Percentiles rank a stretch among this genome's conserved stretches.
phyloP scores from a whole-genome alignment of 2,888 invertebrate genomes.

The Cloeon dipterum region DNA sequence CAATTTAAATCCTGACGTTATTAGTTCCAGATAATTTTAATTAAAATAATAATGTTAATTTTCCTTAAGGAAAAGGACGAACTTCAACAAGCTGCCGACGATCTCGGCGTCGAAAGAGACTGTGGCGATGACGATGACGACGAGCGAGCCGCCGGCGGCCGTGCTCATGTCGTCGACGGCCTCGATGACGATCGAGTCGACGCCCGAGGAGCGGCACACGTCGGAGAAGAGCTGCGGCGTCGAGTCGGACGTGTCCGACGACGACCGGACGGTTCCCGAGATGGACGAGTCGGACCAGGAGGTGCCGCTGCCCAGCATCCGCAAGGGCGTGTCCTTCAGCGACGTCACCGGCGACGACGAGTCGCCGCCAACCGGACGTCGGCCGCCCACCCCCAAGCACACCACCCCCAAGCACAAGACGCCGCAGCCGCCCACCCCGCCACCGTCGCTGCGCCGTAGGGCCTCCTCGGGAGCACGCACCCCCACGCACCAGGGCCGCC shows the following conservation, averaged over 20 bases:
- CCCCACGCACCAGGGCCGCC: not conserved
- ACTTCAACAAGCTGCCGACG: constrained; percentile 14
- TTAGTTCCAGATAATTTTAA: no score
- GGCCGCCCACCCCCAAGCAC: not conserved
- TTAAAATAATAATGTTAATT: no score
- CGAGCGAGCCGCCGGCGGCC: constrained; percentile 9
- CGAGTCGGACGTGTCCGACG: constrained; percentile 9
- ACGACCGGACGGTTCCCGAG: constrained; percentile 5
- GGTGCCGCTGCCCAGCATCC: constrained; percentile 11
- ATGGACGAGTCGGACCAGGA: not conserved
- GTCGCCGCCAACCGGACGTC: constrained; percentile 1
- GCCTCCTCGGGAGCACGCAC: constrained; percentile 16
- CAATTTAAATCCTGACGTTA: no score
- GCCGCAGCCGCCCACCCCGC: constrained; percentile 8
- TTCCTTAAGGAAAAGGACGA: constrained; percentile 15
- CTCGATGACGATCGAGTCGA: constrained; percentile 10
- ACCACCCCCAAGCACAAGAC: constrained; percentile 5
- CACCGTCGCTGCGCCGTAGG: constrained; percentile 12
- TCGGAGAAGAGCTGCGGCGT: constrained; percentile 12
- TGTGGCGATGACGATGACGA: constrained; percentile 6
- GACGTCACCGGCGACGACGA: constrained; percentile 7
- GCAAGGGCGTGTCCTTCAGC: constrained; percentile 9
- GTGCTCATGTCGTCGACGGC: constrained; percentile 10
- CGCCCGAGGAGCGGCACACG: constrained; percentile 11
- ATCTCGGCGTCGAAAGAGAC: constrained; percentile 8